Evolutionary conservation across 2,888 invertebrate genomes (phyloP).

Genomic region (Megamerina dolium): DNA sequence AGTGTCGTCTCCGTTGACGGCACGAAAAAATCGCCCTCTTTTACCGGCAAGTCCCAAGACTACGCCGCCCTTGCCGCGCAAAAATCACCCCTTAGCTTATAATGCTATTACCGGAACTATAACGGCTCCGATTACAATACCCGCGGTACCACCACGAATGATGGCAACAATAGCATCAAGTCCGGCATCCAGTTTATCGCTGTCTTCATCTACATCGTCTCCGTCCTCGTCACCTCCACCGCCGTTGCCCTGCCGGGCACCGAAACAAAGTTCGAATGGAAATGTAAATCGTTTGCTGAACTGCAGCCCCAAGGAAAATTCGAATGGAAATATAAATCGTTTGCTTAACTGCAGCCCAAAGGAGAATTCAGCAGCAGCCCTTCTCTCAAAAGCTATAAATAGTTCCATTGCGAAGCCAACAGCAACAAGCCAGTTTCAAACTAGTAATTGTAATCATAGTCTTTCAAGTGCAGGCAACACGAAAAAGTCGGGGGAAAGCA

Average conservation of each 20-base stretch:
- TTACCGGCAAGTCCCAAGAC: slow-evolving; percentile 39
- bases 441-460: neutral
- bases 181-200: slow-evolving; percentile 40
- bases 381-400: neutral
- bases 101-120: slow-evolving; percentile 25
- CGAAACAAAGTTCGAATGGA: slow-evolving; percentile 30
- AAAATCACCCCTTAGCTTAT: slow-evolving; percentile 36
- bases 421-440: neutral
- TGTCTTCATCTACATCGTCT: slow-evolving; percentile 43
- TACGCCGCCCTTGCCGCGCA: slow-evolving; percentile 36
- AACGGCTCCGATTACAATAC: slow-evolving; percentile 29
- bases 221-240: slow-evolving; percentile 45
- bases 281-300: slow-evolving; percentile 24
- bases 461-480: neutral
- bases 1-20: slow-evolving; percentile 35
- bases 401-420: neutral
- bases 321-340: too few relatives aligned
- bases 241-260: slow-evolving; percentile 42
- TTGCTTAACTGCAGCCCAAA: neutral
- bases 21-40: slow-evolving; percentile 33
- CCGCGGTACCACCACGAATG: slow-evolving; percentile 35
- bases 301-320: slow-evolving; percentile 17
- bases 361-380: neutral
- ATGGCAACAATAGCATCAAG: slow-evolving; percentile 27
- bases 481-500: slow-evolving; percentile 1